Evolutionary conservation across 2,113 vertebrate genomes (phyloP), one percentile per base, ranked within the genome.

Genomic region (Seriola aureovittata): DNA sequence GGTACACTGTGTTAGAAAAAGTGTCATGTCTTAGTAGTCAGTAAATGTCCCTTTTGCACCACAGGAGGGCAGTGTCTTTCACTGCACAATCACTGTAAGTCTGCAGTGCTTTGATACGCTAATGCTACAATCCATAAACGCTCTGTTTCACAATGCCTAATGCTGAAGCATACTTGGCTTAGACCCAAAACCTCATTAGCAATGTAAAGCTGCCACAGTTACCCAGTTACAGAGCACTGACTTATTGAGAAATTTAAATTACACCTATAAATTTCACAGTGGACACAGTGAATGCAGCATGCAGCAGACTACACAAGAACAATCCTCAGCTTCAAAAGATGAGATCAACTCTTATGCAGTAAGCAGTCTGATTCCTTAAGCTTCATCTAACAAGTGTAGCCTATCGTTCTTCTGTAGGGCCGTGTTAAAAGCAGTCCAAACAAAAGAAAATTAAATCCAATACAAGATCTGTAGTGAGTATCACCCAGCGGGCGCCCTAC

Each of bases 11-110:
- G 50, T 84, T 66, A 72, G 5, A 72, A 78, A 91, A 84, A 64
- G 69, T 34, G 71, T 75, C 58, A 82, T 5, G 68, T 71, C 78
- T 73, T 48, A 71, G 54, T 63, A 71, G 80, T 42, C 48, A 65
- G 48, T 29, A 72, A 67, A 34, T 59, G 80, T 72, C 65, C 73
- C 40, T 68, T 85, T 46, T 85, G 78, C 76, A 88, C 91, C 93
- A 93, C 92, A 89, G 86, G 91, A 75, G 90, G 92, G 92, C 91
- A 92, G 85, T 90, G 87, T 93, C 75, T 73, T 54, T 88, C 86
- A 59, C 76, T 64, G 69, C 75, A 75, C 77, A 66, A 58, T 74
- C 70, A 66, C 59, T 48, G 50, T 42, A 67, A 36, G 62, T 83
- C 87, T 88, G 92, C 92, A 91, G 81, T 87, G 89, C 84, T 87